These are phyloP conservation scores for Chaetorhynchus papuensis DNA, from an alignment of 2,113 vertebrate species.

Conservation along the genomic window DNA sequence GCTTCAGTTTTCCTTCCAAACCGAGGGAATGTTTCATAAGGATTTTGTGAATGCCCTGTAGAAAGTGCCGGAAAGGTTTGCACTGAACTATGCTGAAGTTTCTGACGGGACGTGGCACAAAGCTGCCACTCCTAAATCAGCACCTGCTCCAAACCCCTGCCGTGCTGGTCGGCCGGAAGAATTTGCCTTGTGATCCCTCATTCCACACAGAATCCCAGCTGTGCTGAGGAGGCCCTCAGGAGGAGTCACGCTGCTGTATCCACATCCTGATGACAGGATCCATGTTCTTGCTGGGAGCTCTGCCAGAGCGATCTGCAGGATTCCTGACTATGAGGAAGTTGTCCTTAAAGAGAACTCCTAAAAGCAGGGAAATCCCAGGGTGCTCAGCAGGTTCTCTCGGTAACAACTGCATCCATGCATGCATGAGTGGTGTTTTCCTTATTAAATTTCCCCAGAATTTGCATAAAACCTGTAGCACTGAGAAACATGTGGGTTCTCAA, in stretches of 20 bases:
- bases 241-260: neutral
- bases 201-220: neutral
- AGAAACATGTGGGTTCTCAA: accelerated
- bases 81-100: accelerated
- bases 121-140: neutral
- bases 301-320: neutral
- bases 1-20: neutral
- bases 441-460: neutral
- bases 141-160: accelerated
- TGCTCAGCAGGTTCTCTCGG: neutral
- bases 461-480: neutral
- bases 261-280: neutral
- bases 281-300: neutral
- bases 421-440: neutral
- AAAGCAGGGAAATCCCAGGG: neutral
- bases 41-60: neutral
- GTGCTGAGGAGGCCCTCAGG: neutral
- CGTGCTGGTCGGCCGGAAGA: neutral
- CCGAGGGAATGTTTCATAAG: neutral
- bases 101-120: neutral
- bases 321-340: neutral
- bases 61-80: neutral
- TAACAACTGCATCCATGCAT: neutral
- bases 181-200: neutral
- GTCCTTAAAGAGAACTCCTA: neutral